Percentiles rank a stretch among this genome's conserved stretches.
Conservation (phyloP, 2,797 vertebrate genomes). For the Rhinichthys osculus region DNA sequence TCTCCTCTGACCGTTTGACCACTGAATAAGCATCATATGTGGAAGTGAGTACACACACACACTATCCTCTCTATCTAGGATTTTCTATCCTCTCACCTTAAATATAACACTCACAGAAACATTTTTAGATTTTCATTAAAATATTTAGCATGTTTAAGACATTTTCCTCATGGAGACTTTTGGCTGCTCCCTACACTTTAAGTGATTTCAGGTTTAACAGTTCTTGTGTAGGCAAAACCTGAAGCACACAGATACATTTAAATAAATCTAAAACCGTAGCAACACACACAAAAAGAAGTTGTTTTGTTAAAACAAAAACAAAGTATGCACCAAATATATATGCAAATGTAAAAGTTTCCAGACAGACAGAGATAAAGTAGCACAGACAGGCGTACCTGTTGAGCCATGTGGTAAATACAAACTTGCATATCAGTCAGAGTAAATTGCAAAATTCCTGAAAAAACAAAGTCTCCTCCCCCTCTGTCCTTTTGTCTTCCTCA, state of each 20-base stretch:
- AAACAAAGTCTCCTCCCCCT: constrained; percentile 2
- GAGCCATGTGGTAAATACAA: constrained; percentile 26
- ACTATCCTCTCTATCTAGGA: background rate
- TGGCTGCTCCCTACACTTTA: background rate
- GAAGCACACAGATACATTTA: background rate
- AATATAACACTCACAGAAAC: background rate
- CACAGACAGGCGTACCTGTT: constrained; percentile 16
- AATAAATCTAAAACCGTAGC: background rate
- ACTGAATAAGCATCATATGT: constrained; percentile 42
- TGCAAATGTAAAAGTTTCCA: constrained; percentile 12
- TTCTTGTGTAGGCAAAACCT: constrained; percentile 15
- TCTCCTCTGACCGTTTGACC: constrained; percentile 59
- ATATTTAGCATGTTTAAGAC: background rate
- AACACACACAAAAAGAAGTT: background rate
- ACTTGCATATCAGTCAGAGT: constrained; percentile 18
- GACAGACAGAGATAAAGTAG: constrained; percentile 51
- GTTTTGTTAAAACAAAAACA: background rate
- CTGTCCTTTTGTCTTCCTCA: background rate
- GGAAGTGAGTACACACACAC: background rate
- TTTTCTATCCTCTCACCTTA: background rate
- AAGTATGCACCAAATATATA: background rate
- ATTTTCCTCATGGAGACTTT: constrained; percentile 3
- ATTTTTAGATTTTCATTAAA: background rate
- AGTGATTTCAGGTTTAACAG: background rate
- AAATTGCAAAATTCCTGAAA: constrained; percentile 7